phyloP scores from a whole-genome alignment of 2,113 vertebrate genomes.

The Ammodytes marinus region DNA sequence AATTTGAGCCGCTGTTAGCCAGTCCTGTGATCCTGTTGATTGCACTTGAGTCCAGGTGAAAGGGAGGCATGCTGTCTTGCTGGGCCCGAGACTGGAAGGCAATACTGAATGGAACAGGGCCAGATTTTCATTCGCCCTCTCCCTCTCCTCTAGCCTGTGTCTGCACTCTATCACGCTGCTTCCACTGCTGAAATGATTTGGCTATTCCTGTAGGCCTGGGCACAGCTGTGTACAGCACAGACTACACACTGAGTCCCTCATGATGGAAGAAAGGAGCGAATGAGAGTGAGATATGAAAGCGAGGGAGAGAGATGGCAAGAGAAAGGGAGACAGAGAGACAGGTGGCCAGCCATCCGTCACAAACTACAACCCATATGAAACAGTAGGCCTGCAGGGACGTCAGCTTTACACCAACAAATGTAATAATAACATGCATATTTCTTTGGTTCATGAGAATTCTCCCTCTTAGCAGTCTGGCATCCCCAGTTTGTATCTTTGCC shows the following conservation, averaged over 20 bases:
- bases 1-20: conserved; percentile 31
- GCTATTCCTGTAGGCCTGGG: conserved; percentile 67
- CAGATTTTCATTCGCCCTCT: conserved; percentile 49
- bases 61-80: conserved; percentile 41
- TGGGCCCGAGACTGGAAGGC: conserved; percentile 40
- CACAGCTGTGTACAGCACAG: conserved; percentile 74
- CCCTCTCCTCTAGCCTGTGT: not conserved
- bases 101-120: conserved; percentile 69
- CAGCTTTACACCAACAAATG: conserved; percentile 19
- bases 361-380: conserved; percentile 25
- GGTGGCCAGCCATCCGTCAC: conserved; percentile 32
- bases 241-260: conserved; percentile 60
- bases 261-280: conserved; percentile 31
- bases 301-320: conserved; percentile 11
- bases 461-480: conserved; percentile 18
- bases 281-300: conserved; percentile 16
- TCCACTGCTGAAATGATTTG: conserved; percentile 74
- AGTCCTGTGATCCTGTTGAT: conserved; percentile 54
- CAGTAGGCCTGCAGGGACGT: conserved; percentile 4
- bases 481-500: not conserved
- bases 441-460: conserved; percentile 21
- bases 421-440: conserved; percentile 29
- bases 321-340: conserved; percentile 38
- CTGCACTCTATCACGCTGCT: conserved; percentile 29
- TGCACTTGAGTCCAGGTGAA: conserved; percentile 63